Base-by-base conservation (phyloP, 1,140 invertebrate species). In the Panulirus ornatus region DNA sequence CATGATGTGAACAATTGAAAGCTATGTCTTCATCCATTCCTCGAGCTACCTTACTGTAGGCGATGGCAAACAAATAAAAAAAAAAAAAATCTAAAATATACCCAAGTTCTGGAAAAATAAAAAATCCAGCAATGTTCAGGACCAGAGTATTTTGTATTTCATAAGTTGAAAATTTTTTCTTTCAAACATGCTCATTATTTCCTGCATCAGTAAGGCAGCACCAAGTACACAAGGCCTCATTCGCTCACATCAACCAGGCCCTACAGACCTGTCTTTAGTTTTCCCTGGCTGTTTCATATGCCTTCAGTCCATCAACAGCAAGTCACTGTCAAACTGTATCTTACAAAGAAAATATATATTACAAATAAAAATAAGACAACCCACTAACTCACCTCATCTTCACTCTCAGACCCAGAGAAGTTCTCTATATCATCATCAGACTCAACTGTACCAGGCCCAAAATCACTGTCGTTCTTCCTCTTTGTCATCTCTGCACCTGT, bases 401-500 rank as follows among this genome's bases (percentile, higher is more conserved):
- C 84, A 63, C 34, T 38, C 1, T 86, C 84, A 30, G 71, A 76
- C 0, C 47, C 84, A 22, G 84, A 86, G 47, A 58, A 86, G 27
- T 86, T 78, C 19, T 86, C 84, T 22, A 86, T 76, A 2, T 86
- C 84, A 58, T 86, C 84, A 19, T 40, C 84, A 40, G 84, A 86
- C 84, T 86, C 71, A 1, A 86, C 78, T 16, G 84, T 86, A 6
- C 84, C 84, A 9, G 84, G 84, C n/a, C 84, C 84, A 38, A 79
- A 27, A 42, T 44, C 76, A 1, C 22, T 19, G 3, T 79, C 76
- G 6, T 79, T 30, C 42, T 47, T 27, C 42, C 47, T 30, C n/a
- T 76, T 1, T 8, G n/a, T 16, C 38, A 76, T 76, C 34, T 5
- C 30, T 66, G 9, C 70, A 14, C 19, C 54, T 58, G 54, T 58